These are phyloP conservation scores for Volucella inflata DNA, from an alignment of 2,888 invertebrate species.

Conservation along the genomic window DNA sequence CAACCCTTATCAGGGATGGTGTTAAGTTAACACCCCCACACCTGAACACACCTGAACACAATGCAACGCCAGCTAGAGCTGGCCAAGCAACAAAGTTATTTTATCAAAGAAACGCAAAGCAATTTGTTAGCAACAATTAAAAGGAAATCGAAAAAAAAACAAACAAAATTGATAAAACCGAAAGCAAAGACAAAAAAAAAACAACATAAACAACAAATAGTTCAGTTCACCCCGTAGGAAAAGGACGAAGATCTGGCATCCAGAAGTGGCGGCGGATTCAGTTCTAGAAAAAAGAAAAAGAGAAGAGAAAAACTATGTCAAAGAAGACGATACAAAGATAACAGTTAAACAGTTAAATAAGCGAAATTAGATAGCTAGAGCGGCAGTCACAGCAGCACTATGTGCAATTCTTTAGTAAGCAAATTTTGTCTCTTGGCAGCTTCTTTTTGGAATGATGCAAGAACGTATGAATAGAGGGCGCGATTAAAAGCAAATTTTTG, in stretches of 20 bases:
- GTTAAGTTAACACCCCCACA: slow-evolving; percentile 18
- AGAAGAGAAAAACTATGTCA: slow-evolving; percentile 58
- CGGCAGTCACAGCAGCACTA: too few species aligned
- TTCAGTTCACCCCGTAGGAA: slow-evolving; percentile 81
- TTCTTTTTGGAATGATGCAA: slow-evolving; percentile 25
- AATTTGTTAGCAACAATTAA: slow-evolving; percentile 43
- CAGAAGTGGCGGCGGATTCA: slow-evolving; percentile 77
- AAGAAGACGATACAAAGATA: slow-evolving; percentile 51
- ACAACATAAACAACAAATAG: slow-evolving; percentile 39
- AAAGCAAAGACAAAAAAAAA: slow-evolving; percentile 17
- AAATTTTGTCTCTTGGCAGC: slow-evolving; percentile 35
- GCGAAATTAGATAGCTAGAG: slow-evolving; percentile 25
- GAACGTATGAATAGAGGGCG: slow-evolving; percentile 40
- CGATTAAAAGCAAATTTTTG: slow-evolving; percentile 27
- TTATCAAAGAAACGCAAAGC: slow-evolving; percentile 51
- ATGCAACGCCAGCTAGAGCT: neutral
- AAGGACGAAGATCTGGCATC: slow-evolving; percentile 82
- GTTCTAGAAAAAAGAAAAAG: slow-evolving; percentile 71
- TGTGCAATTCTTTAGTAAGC: slow-evolving; percentile 32
- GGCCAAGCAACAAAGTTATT: slow-evolving; percentile 39
- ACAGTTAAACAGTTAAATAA: slow-evolving; percentile 39
- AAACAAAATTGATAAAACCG: slow-evolving; percentile 14
- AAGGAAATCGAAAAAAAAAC: slow-evolving; percentile 38
- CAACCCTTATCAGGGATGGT: slow-evolving; percentile 15
- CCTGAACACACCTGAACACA: slow-evolving; percentile 12